Conservation (phyloP, 2,113 vertebrate genomes). For the Pollachius pollachius region DNA sequence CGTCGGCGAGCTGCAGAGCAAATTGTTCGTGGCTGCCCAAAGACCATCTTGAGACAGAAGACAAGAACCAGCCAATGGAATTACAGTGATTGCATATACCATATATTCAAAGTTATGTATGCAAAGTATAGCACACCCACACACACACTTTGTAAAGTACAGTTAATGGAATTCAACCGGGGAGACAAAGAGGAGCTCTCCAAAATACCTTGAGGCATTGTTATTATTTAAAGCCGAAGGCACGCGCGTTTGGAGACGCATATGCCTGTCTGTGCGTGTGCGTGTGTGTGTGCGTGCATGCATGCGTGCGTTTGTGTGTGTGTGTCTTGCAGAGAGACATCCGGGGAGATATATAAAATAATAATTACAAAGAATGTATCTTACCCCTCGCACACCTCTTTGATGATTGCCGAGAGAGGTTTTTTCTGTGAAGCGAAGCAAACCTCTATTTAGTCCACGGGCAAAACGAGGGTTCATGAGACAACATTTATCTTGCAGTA, state of each 20-base stretch:
- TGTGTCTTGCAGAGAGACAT: background rate
- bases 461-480: slow-evolving; percentile 22
- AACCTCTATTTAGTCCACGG: slow-evolving; percentile 42
- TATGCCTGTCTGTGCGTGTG: too few species aligned
- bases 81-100: background rate
- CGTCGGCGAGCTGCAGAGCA: slow-evolving; percentile 91
- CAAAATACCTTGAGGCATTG: slow-evolving; percentile 8
- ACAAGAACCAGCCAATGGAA: slow-evolving; percentile 4
- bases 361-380: slow-evolving; percentile 35
- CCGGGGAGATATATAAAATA: background rate
- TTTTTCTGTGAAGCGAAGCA: slow-evolving; percentile 84
- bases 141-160: background rate
- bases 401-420: slow-evolving; percentile 94
- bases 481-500: slow-evolving; percentile 32
- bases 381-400: slow-evolving; percentile 99
- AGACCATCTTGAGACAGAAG: slow-evolving; percentile 83
- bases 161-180: slow-evolving; percentile 23
- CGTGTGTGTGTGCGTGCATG: too few species aligned
- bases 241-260: background rate
- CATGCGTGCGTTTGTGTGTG: too few species aligned
- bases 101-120: slow-evolving; percentile 31
- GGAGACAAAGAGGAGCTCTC: background rate
- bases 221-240: slow-evolving; percentile 19
- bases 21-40: slow-evolving; percentile 87
- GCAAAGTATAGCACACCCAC: slow-evolving; percentile 4